phyloP scores from a whole-genome alignment of 2,113 vertebrate species.

The Nematolebias whitei region DNA sequence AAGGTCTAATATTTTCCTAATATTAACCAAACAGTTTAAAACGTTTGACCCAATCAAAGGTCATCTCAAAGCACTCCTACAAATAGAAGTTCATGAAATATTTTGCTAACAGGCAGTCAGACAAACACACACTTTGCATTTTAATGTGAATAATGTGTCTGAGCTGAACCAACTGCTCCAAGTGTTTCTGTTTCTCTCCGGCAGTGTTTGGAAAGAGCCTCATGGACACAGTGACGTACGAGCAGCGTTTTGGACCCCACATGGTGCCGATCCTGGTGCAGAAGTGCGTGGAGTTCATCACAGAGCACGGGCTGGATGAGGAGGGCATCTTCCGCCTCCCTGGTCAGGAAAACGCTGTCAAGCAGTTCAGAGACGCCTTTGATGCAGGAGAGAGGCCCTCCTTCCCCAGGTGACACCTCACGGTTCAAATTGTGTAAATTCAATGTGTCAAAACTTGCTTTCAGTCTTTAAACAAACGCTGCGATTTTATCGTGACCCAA shows the following conservation, averaged over 20 bases:
- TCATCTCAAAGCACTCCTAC: no score
- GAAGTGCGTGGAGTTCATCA: conserved; percentile 90
- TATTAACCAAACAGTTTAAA: no score
- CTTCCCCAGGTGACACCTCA: conserved; percentile 83
- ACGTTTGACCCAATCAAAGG: no score
- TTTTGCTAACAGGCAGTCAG: no score
- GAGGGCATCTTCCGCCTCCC: conserved; percentile 97
- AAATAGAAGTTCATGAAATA: no score
- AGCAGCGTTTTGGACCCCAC: conserved; percentile 86
- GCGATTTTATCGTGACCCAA: not conserved
- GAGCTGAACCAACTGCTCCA: not conserved
- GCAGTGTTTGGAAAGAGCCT: conserved; percentile 89
- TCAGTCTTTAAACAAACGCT: no score
- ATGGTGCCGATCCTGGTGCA: conserved; percentile 92
- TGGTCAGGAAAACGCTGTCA: conserved; percentile 93
- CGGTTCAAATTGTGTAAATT: not conserved
- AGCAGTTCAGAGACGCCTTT: conserved; percentile 90
- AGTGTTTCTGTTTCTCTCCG: not conserved
- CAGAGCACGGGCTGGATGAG: conserved; percentile 85
- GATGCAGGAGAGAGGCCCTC: conserved; percentile 94
- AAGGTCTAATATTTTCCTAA: no score
- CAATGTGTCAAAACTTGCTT: not conserved
- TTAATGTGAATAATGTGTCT: not conserved
- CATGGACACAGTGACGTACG: conserved; percentile 86
- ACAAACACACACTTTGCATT: no score